Percentiles rank a stretch among this genome's conserved stretches.
phyloP scores from a whole-genome alignment of 2,888 invertebrate genomes.

The Agrotis clavis region DNA sequence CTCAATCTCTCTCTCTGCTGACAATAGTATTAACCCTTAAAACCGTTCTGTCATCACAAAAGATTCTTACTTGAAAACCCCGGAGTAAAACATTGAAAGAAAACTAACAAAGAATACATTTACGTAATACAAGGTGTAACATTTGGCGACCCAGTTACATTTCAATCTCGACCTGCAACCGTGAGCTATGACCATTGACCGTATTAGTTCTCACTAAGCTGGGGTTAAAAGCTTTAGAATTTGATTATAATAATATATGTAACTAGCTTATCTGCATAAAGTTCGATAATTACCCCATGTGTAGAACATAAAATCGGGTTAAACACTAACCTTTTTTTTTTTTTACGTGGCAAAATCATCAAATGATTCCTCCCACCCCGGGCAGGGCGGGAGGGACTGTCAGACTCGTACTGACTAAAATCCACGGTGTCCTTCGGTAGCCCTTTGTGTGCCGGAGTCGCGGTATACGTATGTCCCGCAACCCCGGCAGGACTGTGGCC shows the following conservation, averaged over 20 bases:
- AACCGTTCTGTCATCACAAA: conserved; percentile 21
- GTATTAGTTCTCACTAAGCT: conserved; percentile 10
- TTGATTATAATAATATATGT: conserved; percentile 11
- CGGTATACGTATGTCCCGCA: too few relatives aligned
- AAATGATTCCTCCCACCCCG: too few relatives aligned
- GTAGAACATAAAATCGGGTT: too few relatives aligned
- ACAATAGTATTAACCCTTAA: conserved; percentile 21
- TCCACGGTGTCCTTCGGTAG: too few relatives aligned
- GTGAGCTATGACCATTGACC: conserved; percentile 28
- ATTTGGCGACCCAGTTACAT: conserved; percentile 50
- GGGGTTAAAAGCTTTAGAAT: conserved; percentile 9
- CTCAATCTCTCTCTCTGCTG: too few relatives aligned
- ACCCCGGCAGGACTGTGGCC: too few relatives aligned
- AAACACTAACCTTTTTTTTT: too few relatives aligned
- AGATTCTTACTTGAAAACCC: conserved; percentile 28
- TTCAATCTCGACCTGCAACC: conserved; percentile 8
- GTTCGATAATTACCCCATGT: too few relatives aligned
- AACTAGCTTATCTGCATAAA: neutral
- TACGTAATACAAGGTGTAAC: conserved; percentile 36
- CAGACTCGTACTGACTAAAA: too few relatives aligned
- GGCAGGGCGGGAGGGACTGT: too few relatives aligned
- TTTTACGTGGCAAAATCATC: too few relatives aligned
- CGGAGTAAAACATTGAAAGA: conserved; percentile 14
- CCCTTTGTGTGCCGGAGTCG: too few relatives aligned
- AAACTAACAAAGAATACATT: conserved; percentile 34